These are phyloP conservation scores for Pollenia labialis DNA, from an alignment of 2,888 invertebrate species.

Conservation along the genomic window DNA sequence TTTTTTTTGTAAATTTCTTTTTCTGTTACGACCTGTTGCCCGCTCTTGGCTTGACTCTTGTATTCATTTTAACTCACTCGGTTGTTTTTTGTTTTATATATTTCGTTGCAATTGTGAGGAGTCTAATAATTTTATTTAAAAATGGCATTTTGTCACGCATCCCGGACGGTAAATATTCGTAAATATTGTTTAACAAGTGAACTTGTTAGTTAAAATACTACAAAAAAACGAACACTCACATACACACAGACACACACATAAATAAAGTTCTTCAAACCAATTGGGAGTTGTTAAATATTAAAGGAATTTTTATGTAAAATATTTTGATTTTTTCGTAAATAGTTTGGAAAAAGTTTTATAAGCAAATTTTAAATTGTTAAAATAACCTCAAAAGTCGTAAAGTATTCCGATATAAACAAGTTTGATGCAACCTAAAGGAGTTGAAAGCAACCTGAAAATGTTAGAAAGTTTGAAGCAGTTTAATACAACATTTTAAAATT, in stretches of 20 bases:
- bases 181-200: conserved; percentile 68
- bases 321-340: conserved; percentile 62
- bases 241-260: conserved; percentile 11
- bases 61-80: conserved; percentile 75
- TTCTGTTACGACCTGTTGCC: conserved; percentile 64
- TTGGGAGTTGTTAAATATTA: conserved; percentile 71
- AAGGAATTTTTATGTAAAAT: conserved; percentile 67
- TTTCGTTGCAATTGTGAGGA: conserved; percentile 38
- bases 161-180: conserved; percentile 64
- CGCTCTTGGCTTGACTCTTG: conserved; percentile 62
- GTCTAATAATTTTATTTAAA: conserved; percentile 79
- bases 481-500: too few relatives aligned
- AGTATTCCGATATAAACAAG: too few relatives aligned
- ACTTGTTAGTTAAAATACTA: conserved; percentile 63
- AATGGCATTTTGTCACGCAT: conserved; percentile 83
- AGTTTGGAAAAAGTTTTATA: background rate
- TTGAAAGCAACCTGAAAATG: too few relatives aligned
- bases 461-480: too few relatives aligned
- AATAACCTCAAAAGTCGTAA: too few relatives aligned
- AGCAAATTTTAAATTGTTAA: background rate
- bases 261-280: background rate
- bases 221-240: conserved; percentile 23
- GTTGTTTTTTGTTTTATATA: background rate
- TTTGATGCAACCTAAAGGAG: too few relatives aligned
- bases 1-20: conserved; percentile 52